These are phyloP conservation scores for Drosophila leontia DNA, from an alignment of 1,140 invertebrate genomes.

Conservation along the genomic window DNA sequence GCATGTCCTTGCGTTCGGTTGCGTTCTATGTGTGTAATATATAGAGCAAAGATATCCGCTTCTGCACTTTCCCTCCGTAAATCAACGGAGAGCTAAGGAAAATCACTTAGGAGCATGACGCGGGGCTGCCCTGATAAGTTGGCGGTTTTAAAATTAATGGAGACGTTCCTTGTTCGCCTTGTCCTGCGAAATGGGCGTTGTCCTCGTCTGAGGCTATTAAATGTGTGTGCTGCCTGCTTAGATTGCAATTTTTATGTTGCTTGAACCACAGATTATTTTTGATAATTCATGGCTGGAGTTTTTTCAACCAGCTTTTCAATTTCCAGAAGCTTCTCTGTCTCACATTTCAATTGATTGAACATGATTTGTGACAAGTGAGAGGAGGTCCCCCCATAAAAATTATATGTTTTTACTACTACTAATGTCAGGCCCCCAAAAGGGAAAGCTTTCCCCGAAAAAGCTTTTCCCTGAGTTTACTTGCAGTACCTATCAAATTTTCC, in stretches of 20 bases:
- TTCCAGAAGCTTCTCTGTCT: neutral
- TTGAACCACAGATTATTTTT: slow-evolving; percentile 7
- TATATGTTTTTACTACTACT: neutral
- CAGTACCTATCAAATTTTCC: slow-evolving; percentile 14
- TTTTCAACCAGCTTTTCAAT: neutral
- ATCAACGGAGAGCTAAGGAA: slow-evolving; percentile 62
- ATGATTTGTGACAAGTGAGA: slow-evolving; percentile 39
- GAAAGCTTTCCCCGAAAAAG: slow-evolving; percentile 11
- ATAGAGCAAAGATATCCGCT: slow-evolving; percentile 46
- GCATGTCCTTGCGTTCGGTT: slow-evolving; percentile 46
- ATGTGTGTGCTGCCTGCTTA: slow-evolving; percentile 46
- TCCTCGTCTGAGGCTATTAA: slow-evolving; percentile 21
- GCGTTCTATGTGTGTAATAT: slow-evolving; percentile 43
- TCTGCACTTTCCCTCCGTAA: slow-evolving; percentile 41
- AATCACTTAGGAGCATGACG: slow-evolving; percentile 79
- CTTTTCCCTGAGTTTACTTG: neutral
- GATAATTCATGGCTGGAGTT: slow-evolving; percentile 9
- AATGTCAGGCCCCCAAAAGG: neutral
- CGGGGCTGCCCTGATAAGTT: slow-evolving; percentile 64
- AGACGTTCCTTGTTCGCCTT: slow-evolving; percentile 57
- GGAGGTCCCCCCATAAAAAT: slow-evolving; percentile 4
- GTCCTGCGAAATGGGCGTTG: slow-evolving; percentile 18
- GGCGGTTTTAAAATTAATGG: slow-evolving; percentile 79
- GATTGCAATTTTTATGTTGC: slow-evolving; percentile 41
- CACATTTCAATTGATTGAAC: slow-evolving; percentile 40